Evolutionary conservation across 2,888 invertebrate genomes (phyloP).

Genomic region (Drosophila phalerata): DNA sequence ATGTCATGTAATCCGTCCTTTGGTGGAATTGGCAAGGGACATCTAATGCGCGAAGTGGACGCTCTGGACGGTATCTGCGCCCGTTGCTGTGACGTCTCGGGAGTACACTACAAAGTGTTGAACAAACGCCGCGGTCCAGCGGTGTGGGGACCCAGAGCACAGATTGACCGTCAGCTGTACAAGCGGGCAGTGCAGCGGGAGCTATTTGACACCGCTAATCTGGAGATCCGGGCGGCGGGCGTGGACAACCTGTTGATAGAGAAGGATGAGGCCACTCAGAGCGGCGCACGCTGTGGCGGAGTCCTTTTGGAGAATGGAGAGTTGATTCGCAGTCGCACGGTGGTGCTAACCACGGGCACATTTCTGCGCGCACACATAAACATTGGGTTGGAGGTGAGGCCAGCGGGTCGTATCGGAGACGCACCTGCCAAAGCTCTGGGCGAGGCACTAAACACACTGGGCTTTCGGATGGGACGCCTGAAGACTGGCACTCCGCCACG

Average conservation of each 20-base stretch:
- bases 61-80: constrained; percentile 94
- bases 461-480: constrained; percentile 91
- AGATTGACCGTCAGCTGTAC: constrained; percentile 93
- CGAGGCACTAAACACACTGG: constrained; percentile 89
- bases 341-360: constrained; percentile 95
- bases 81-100: constrained; percentile 92
- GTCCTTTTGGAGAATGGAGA: constrained; percentile 86
- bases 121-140: constrained; percentile 94
- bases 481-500: constrained; percentile 96
- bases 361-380: constrained; percentile 94
- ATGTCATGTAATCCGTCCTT: constrained; percentile 98
- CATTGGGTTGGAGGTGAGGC: constrained; percentile 90
- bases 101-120: constrained; percentile 92
- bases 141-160: constrained; percentile 95
- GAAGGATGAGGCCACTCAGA: constrained; percentile 15
- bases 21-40: constrained; percentile 96
- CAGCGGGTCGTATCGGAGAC: constrained; percentile 94
- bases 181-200: constrained; percentile 91
- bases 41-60: constrained; percentile 94
- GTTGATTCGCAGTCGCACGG: constrained; percentile 87
- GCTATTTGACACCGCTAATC: constrained; percentile 88
- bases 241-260: constrained; percentile 92
- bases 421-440: constrained; percentile 91
- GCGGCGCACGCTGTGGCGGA: constrained; percentile 71
- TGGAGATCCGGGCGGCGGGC: constrained; percentile 88